Conservation (phyloP, 2,113 vertebrate species). For the Rhea pennata region DNA sequence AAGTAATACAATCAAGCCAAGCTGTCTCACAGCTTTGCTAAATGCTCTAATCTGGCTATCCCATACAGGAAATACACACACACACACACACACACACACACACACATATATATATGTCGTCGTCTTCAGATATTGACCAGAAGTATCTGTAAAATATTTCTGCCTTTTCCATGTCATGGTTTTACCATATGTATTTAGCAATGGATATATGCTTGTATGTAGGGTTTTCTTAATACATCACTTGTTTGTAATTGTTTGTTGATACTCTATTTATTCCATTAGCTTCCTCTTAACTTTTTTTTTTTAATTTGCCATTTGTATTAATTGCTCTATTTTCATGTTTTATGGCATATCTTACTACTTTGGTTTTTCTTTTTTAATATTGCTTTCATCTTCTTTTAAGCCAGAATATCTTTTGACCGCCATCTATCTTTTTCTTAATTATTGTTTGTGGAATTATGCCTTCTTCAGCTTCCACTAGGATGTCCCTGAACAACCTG, state of each 20-base stretch:
- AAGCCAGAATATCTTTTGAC: not conserved
- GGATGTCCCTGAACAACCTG: not conserved
- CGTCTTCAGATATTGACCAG: too few relatives aligned
- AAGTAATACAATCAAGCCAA: not conserved
- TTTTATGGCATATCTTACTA: not conserved
- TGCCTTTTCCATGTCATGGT: not conserved
- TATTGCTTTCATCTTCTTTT: not conserved
- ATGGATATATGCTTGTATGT: not conserved
- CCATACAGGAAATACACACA: not conserved
- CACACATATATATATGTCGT: too few relatives aligned
- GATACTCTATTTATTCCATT: not conserved
- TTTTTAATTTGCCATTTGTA: not conserved
- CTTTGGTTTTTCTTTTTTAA: too few relatives aligned
- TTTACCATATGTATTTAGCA: not conserved
- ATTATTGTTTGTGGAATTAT: not conserved
- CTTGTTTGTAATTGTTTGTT: not conserved
- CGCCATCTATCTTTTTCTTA: not conserved
- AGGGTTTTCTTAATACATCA: rapidly evolving
- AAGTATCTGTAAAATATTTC: not conserved
- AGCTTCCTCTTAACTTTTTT: not conserved
- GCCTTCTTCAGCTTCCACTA: not conserved
- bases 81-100: too few relatives aligned
- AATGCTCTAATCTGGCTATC: not conserved
- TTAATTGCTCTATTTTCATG: not conserved
- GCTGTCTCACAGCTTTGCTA: not conserved